Evolutionary conservation across 2,797 vertebrate genomes (phyloP).

Genomic region (Oreonectes daqikongensis): DNA sequence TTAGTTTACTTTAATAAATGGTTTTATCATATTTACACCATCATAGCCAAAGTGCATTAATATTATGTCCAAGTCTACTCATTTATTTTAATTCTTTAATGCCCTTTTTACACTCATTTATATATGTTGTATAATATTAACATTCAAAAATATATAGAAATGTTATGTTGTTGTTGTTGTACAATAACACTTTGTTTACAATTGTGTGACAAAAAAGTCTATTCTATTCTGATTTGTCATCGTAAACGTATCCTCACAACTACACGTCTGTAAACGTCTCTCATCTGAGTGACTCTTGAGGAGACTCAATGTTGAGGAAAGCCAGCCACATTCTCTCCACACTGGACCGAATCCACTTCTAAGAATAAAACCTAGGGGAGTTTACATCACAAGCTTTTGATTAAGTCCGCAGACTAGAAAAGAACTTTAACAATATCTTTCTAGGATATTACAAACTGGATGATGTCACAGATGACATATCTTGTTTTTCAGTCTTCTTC

Average conservation of each 20-base stretch:
- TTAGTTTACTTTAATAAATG: no score
- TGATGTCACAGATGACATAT: constrained; percentile 2
- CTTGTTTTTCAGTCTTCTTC: background rate
- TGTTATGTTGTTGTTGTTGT: no score
- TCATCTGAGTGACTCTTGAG: background rate
- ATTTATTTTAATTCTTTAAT: no score
- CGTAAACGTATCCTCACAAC: constrained; percentile 5
- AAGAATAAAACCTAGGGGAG: constrained; percentile 7
- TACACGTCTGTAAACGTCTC: background rate
- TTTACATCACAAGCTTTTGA: background rate
- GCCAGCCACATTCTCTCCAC: background rate
- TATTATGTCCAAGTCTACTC: no score
- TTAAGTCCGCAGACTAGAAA: background rate
- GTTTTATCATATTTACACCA: no score
- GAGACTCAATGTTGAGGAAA: background rate
- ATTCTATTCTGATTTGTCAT: background rate
- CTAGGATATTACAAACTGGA: background rate
- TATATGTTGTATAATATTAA: no score
- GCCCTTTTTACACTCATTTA: no score
- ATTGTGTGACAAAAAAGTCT: no score
- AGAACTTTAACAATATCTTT: no score
- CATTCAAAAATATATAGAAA: no score
- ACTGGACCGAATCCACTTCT: constrained; percentile 10
- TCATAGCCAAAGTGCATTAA: no score
- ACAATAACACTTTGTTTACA: no score